Evolutionary conservation across 1,140 invertebrate genomes (phyloP).

Genomic region (Theocolax elegans): DNA sequence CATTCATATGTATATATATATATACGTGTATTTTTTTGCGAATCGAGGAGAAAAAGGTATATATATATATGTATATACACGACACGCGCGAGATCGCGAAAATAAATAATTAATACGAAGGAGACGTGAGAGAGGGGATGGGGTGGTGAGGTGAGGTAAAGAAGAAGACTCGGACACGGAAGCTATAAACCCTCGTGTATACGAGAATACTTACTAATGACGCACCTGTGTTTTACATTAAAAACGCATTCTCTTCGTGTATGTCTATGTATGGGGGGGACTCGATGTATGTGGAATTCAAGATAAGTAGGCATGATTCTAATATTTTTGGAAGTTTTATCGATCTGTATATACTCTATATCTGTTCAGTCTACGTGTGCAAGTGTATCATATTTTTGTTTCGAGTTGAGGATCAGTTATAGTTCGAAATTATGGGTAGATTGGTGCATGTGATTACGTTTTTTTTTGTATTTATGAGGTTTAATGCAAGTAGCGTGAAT

Average conservation of each 20-base stretch:
- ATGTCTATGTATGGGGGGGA: too few species aligned
- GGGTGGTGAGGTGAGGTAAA: background rate
- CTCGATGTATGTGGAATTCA: background rate
- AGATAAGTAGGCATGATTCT: background rate
- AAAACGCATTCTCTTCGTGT: background rate
- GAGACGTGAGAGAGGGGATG: background rate
- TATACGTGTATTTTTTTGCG: background rate
- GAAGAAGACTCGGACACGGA: background rate
- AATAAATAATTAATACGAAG: conserved; percentile 39
- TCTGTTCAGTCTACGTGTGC: too few species aligned
- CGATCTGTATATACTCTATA: too few species aligned
- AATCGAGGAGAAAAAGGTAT: background rate
- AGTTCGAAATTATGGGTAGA: too few species aligned
- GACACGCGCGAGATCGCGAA: background rate
- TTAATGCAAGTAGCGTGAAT: too few species aligned
- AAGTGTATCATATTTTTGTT: too few species aligned
- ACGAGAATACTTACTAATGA: conserved; percentile 34
- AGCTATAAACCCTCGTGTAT: conserved; percentile 36
- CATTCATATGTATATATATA: background rate
- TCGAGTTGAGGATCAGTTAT: too few species aligned
- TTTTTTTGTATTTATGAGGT: too few species aligned
- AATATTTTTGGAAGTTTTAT: conserved; percentile 19
- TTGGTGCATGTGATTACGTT: too few species aligned
- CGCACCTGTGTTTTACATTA: conserved; percentile 33
- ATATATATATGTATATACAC: too few species aligned